Conservation (phyloP, 2,888 invertebrate species). For the Meandrusa payeni region DNA sequence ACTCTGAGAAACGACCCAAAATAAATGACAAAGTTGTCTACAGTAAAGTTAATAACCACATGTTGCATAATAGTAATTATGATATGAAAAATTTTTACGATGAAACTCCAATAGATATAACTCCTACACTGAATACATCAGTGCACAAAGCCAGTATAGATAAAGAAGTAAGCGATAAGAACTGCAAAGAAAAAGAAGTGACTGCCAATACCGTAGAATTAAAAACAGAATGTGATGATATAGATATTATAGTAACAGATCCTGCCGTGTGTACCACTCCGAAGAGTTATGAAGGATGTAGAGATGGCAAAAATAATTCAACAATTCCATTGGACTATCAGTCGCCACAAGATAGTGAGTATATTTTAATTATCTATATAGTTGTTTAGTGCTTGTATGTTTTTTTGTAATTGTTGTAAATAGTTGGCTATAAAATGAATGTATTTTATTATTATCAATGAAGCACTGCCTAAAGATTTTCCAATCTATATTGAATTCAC, state of each 20-base stretch:
- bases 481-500: too few species aligned
- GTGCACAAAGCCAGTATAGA: slow-evolving; percentile 42
- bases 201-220: slow-evolving; percentile 52
- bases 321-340: slow-evolving; percentile 59
- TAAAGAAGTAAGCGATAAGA: slow-evolving; percentile 51
- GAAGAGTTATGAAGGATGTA: slow-evolving; percentile 55
- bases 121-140: slow-evolving; percentile 50
- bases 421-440: too few species aligned
- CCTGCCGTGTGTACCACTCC: slow-evolving; percentile 65
- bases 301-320: slow-evolving; percentile 57
- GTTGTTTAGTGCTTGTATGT: background rate
- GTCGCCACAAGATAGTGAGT: slow-evolving; percentile 75
- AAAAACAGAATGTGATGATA: slow-evolving; percentile 73
- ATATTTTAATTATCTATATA: slow-evolving; percentile 23
- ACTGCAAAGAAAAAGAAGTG: slow-evolving; percentile 44
- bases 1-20: slow-evolving; percentile 66
- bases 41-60: slow-evolving; percentile 49
- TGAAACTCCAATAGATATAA: slow-evolving; percentile 58
- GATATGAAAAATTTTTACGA: slow-evolving; percentile 63
- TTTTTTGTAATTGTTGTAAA: background rate
- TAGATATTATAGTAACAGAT: slow-evolving; percentile 69
- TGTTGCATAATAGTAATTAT: slow-evolving; percentile 49
- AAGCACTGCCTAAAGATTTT: too few species aligned
- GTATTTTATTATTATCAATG: too few species aligned
- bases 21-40: slow-evolving; percentile 56